Evolutionary conservation across 1,140 invertebrate genomes (phyloP).

Genomic region (Drosophila bocqueti): DNA sequence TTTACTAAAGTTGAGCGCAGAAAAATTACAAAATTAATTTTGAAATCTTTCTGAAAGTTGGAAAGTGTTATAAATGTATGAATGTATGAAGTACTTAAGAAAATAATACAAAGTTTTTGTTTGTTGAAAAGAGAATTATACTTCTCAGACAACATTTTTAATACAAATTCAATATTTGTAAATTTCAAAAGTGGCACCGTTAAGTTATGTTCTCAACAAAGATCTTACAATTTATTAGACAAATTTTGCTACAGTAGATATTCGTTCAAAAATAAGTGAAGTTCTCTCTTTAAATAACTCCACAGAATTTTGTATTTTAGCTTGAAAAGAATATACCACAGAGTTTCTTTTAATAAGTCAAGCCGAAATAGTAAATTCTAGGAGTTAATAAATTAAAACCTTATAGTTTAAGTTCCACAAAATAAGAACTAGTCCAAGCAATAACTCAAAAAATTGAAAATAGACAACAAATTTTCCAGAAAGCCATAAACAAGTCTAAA

Average conservation of each 20-base stretch:
- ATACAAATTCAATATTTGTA: no score
- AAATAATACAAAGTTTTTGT: neutral
- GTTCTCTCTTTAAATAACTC: neutral
- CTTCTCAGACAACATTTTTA: neutral
- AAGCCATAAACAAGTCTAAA: conserved; percentile 22
- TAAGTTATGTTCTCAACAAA: neutral
- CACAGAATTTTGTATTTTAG: neutral
- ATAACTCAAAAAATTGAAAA: conserved; percentile 26
- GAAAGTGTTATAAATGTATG: no score
- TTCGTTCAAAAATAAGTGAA: neutral
- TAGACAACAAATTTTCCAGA: conserved; percentile 10
- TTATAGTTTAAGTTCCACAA: neutral
- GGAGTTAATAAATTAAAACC: neutral
- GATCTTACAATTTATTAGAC: neutral
- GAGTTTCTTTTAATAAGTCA: neutral
- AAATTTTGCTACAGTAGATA: neutral
- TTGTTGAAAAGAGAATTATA: neutral
- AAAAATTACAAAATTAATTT: conserved; percentile 4
- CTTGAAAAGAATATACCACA: neutral
- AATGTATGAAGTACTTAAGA: neutral
- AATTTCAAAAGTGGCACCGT: neutral
- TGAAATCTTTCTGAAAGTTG: neutral
- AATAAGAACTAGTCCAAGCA: neutral
- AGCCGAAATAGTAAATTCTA: neutral
- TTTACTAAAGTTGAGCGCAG: neutral